Conservation (phyloP, 1,140 invertebrate species). For the Drosophila paulistorum region DNA sequence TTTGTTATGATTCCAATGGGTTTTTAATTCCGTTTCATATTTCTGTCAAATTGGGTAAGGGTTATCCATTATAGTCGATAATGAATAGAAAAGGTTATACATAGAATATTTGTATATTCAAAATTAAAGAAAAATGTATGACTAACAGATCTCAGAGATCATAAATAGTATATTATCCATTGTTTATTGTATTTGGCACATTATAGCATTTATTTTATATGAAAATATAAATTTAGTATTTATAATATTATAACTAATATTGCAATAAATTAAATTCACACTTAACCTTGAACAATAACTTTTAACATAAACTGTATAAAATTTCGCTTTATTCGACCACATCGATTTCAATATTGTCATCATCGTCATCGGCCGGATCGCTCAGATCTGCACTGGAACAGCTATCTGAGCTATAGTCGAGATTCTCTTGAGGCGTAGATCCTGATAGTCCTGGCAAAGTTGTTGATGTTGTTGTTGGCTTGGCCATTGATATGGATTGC, state of each 20-base stretch:
- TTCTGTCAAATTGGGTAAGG: background rate
- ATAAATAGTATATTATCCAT: background rate
- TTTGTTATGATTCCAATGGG: conserved; percentile 1
- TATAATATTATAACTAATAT: conserved; percentile 17
- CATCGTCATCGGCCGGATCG: conserved; percentile 60
- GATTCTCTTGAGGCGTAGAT: conserved; percentile 14
- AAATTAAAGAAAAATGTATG: too few relatives aligned
- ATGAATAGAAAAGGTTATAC: background rate
- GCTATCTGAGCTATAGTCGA: conserved; percentile 65
- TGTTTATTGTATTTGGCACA: conserved; percentile 15
- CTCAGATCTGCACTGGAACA: conserved; percentile 57
- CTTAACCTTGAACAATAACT: conserved; percentile 13
- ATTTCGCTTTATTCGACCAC: conserved; percentile 72
- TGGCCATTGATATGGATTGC: conserved; percentile 10
- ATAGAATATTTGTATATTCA: background rate
- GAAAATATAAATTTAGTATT: conserved; percentile 27
- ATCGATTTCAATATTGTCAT: conserved; percentile 84
- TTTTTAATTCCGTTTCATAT: background rate
- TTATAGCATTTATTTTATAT: conserved; percentile 22
- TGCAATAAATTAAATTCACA: conserved; percentile 59
- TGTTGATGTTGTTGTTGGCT: background rate
- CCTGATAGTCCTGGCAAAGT: background rate
- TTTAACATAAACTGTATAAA: background rate
- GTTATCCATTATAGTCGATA: background rate
- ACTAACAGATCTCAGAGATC: too few relatives aligned